These are phyloP conservation scores for Porites divaricata DNA, from an alignment of 92 coral and sea anemone species.

Conservation along the genomic window DNA sequence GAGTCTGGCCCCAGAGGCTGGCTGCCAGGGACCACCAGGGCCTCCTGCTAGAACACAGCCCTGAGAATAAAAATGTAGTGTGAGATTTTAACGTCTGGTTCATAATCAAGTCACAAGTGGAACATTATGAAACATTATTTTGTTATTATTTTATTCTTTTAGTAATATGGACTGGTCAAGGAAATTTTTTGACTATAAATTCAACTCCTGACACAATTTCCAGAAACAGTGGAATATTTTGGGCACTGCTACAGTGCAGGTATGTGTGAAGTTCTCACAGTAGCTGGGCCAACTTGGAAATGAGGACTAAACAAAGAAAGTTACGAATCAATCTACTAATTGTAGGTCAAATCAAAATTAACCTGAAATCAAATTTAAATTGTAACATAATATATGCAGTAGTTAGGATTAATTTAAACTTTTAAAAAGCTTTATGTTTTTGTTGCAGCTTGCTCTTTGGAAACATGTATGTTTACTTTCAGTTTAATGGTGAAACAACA, in stretches of 20 bases:
- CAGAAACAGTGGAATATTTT: constrained; percentile 98
- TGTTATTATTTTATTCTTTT: not conserved
- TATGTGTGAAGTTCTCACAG: not conserved
- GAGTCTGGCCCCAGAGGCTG: no score
- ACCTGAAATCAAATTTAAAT: no score
- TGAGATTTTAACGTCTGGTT: no score
- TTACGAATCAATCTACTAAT: no score
- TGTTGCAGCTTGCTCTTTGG: constrained; percentile 85
- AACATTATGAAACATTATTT: no score
- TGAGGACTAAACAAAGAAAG: not conserved
- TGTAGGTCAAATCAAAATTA: no score
- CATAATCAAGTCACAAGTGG: no score
- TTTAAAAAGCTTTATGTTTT: constrained; percentile 1
- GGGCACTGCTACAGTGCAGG: constrained; percentile 99
- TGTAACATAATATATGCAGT: no score
- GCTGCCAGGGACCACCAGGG: no score
- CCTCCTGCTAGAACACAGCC: no score
- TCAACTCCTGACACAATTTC: constrained; percentile 92
- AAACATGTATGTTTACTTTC: constrained; percentile 80
- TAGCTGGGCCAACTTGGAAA: not conserved
- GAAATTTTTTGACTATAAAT: constrained; percentile 91
- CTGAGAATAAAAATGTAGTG: no score
- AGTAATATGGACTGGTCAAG: constrained; percentile 99
- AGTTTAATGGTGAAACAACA: constrained; percentile 31
- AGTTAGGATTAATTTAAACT: no score